Conservation (phyloP, 2,797 vertebrate species). For the Ambastaia sidthimunki region DNA sequence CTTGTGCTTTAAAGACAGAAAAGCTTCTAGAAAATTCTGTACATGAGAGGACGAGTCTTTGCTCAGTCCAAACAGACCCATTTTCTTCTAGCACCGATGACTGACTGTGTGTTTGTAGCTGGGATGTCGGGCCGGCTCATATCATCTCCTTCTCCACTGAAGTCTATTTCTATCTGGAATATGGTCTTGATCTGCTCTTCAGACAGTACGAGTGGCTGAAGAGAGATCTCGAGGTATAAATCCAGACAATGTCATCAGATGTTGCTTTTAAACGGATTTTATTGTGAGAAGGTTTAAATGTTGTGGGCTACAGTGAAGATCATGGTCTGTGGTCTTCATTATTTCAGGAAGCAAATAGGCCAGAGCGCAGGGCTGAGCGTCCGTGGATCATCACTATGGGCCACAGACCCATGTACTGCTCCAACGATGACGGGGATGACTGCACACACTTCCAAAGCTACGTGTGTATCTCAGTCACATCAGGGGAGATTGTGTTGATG, state of each 20-base stretch:
- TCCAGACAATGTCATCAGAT: too few relatives aligned
- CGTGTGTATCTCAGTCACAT: conserved; percentile 65
- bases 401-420: conserved; percentile 93
- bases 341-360: conserved; percentile 81
- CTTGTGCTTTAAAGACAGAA: conserved; percentile 23
- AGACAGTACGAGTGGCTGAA: conserved; percentile 86
- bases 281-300: neutral
- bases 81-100: neutral
- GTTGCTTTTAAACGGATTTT: neutral
- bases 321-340: neutral
- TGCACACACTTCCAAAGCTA: conserved; percentile 82
- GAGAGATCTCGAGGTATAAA: conserved; percentile 82
- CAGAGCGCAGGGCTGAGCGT: conserved; percentile 74
- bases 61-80: neutral
- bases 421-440: conserved; percentile 86
- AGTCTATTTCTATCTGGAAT: conserved; percentile 86
- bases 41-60: neutral
- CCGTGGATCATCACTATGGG: conserved; percentile 95
- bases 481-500: neutral
- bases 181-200: conserved; percentile 81
- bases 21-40: neutral
- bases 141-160: conserved; percentile 90
- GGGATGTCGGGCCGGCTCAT: conserved; percentile 87
- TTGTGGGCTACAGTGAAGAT: too few relatives aligned
- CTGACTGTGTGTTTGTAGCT: conserved; percentile 71